Evolutionary conservation across 2,113 vertebrate species (phyloP).

Genomic region (Ramphastos sulfuratus): DNA sequence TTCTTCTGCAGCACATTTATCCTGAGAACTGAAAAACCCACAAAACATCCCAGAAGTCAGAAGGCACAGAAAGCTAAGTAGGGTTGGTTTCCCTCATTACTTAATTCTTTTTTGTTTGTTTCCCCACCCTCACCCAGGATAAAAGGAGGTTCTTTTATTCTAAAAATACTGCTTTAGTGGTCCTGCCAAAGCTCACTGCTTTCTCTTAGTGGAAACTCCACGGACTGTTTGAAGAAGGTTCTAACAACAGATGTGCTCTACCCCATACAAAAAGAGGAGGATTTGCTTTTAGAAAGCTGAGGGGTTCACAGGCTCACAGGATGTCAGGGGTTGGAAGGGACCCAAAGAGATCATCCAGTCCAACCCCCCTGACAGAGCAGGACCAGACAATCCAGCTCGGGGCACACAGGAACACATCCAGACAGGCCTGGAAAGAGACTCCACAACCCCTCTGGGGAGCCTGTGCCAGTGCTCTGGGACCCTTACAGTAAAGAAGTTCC

Average conservation of each 20-base stretch:
- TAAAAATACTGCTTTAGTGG: background rate
- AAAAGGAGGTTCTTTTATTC: background rate
- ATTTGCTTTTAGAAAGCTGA: background rate
- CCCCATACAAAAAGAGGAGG: background rate
- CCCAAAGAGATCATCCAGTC: too few relatives aligned
- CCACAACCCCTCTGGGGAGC: too few relatives aligned
- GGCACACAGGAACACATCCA: too few relatives aligned
- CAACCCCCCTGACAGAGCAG: too few relatives aligned
- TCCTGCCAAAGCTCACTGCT: background rate
- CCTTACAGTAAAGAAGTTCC: too few relatives aligned
- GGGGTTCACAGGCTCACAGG: background rate
- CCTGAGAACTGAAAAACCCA: background rate
- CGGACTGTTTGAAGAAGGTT: background rate
- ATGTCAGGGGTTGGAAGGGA: too few relatives aligned
- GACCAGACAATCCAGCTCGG: too few relatives aligned
- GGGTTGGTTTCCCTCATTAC: background rate
- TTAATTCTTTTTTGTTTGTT: background rate
- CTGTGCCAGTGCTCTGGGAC: too few relatives aligned
- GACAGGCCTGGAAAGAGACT: too few relatives aligned
- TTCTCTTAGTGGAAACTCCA: background rate
- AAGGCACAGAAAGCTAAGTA: background rate
- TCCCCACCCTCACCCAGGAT: background rate
- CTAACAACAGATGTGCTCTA: background rate
- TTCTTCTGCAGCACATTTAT: background rate
- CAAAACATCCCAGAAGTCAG: background rate